Conservation (phyloP, 2,113 vertebrate genomes). For the Heptranchias perlo region DNA sequence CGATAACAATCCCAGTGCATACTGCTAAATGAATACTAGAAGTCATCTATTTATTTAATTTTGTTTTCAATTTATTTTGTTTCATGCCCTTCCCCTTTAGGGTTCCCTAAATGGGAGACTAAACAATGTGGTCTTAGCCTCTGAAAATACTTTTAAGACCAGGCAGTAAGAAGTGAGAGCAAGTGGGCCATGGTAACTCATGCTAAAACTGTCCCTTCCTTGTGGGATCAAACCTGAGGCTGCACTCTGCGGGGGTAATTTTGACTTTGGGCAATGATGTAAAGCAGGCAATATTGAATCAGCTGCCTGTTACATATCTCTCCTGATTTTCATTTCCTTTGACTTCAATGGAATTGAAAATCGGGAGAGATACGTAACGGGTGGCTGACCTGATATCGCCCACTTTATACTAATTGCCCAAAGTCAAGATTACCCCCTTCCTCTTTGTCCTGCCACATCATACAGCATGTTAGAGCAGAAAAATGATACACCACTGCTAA, state of each 20-base stretch:
- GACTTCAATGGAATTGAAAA: background rate
- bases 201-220: background rate
- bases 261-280: background rate
- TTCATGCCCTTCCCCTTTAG: background rate
- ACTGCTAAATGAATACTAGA: background rate
- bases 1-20: background rate
- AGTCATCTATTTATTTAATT: background rate
- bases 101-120: background rate
- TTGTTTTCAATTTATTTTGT: background rate
- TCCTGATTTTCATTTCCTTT: background rate
- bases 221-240: background rate
- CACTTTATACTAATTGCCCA: too few species aligned
- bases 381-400: too few species aligned
- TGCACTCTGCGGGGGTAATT: background rate
- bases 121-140: background rate
- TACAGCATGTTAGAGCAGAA: too few species aligned
- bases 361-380: too few species aligned
- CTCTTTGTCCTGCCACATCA: too few species aligned
- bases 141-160: background rate
- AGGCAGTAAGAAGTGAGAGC: background rate
- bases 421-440: too few species aligned
- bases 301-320: background rate
- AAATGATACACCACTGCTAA: too few species aligned
- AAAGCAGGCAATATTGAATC: background rate
- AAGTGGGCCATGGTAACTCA: background rate